Base-by-base conservation (phyloP, 2,888 invertebrate genomes). In the Lasioglossum malachurum region DNA sequence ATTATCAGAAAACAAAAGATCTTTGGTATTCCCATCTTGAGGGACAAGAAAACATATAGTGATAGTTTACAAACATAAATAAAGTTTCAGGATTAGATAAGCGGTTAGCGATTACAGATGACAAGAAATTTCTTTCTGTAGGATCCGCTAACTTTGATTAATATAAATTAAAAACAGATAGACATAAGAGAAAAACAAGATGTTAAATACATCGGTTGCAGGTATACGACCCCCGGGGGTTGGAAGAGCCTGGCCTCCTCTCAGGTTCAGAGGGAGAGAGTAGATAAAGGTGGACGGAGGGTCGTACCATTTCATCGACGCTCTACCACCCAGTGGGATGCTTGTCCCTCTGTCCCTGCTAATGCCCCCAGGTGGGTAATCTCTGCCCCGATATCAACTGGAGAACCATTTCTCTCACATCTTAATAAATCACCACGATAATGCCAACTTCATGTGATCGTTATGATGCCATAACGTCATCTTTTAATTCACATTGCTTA, bases 221-320 rank as follows among this genome's bases (percentile, higher is more conserved):
- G 95, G 95, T 95, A 93, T 92, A 91, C 94, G 93, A 94, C 94
- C 94, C 94, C 94, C 93, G 94, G 94, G 93, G 94, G 95, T 93
- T 94, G 95, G 94, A 95, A 95, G 93, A 92, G 92, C 92, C 92
- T 93, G 93, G 89, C 93, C 92, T 94, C 93, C 92, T 93, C 94
- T 92, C 94, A 94, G 93, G 89, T 94, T 94, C 94, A 94, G 94
- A 94, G 94, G 93, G 94, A 94, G 93, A 95, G 95, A 93, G 93
- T 94, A 93, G 95, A 95, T 93, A 95, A 95, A 93, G 93, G 96
- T 95, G 95, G 96, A 94, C 96, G 96, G 94, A 96, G 96, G 95
- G 96, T 95, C 94, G 96, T 96, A 94, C 96, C 96, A 93, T 97
- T 97, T 96, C 97, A 97, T 95, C 96, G 96, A 95, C 96, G 96